Evolutionary conservation across 2,797 vertebrate species (phyloP).

Genomic region (Anguilla obscura): DNA sequence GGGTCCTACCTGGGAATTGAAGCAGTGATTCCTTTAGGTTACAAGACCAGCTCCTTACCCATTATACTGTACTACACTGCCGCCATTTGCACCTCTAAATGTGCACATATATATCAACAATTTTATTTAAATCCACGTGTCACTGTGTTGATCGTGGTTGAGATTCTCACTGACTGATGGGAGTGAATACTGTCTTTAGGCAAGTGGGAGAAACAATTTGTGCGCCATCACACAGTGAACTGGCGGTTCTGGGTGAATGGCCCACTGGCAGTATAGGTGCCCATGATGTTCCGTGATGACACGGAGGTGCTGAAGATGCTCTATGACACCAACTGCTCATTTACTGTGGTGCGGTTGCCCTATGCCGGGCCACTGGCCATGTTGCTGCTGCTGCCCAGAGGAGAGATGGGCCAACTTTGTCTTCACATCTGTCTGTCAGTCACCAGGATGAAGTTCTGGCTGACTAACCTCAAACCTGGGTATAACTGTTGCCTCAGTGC

Average conservation of each 20-base stretch:
- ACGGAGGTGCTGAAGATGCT: constrained; percentile 28
- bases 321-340: constrained; percentile 33
- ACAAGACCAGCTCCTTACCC: no score
- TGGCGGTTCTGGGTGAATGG: constrained; percentile 38
- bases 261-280: constrained; percentile 34
- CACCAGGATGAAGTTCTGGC: constrained; percentile 33
- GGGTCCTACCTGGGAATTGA: no score
- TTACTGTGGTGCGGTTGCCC: constrained; percentile 24
- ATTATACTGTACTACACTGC: no score
- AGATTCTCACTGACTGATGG: not conserved
- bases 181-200: constrained; percentile 3
- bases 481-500: constrained; percentile 1
- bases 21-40: no score
- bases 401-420: not conserved
- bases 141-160: no score
- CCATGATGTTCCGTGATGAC: constrained; percentile 43
- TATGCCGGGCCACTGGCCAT: constrained; percentile 18
- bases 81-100: no score
- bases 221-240: constrained; percentile 34
- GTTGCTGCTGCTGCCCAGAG: constrained; percentile 29
- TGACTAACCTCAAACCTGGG: constrained; percentile 34
- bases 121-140: no score
- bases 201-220: constrained; percentile 32
- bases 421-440: constrained; percentile 26
- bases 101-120: no score